Base-by-base conservation (phyloP, 2,888 invertebrate genomes). In the Cantharis flavilabris region DNA sequence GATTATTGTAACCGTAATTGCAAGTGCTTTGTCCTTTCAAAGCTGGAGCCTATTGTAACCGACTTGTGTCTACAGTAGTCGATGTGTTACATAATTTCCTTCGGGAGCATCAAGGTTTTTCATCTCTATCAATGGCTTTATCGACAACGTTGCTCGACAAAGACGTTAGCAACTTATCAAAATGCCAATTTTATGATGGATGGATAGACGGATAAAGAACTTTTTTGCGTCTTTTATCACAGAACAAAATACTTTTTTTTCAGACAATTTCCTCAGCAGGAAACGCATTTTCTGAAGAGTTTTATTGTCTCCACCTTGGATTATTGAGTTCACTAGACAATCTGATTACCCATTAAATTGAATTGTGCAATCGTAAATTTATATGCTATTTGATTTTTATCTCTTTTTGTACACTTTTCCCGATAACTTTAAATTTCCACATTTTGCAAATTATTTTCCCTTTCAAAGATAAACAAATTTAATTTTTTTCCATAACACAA, bases 1-100 rank as follows among this genome's bases (percentile, higher is more conserved):
- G 86, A 87, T 87, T 87, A 87, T 87, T 86, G 85, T 83, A 79
- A 82, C 82, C 84, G 87, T 87, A 87, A 87, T 87, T 86, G 87
- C 86, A 85, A 85, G 83, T 81, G 85, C 86, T 86, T 86, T 87
- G 86, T 86, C 86, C 86, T 85, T 85, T 86, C 85, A 86, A 84
- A 83, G 81, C 83, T 80, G 81, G 79, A 82, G 82, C 83, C 86
- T 83, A 87, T 87, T 86, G 86, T 86, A 73, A 73, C 84, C 86
- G 80, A 82, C 82, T 82, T 81, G 80, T 78, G 81, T 82, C 83
- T 73, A 79, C 79, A 81, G 80, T 80, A 69, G 77, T 78, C 81
- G 65, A 67, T 26, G 65, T 67, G 65, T 67, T 67, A 78, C 79
- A 74, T 64, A 70, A 70, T 77, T 78, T 69, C 73, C 49, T 77